Evolutionary conservation across 2,113 vertebrate genomes (phyloP), one percentile per base, ranked within the genome.

Genomic region (Prunella fulvescens): DNA sequence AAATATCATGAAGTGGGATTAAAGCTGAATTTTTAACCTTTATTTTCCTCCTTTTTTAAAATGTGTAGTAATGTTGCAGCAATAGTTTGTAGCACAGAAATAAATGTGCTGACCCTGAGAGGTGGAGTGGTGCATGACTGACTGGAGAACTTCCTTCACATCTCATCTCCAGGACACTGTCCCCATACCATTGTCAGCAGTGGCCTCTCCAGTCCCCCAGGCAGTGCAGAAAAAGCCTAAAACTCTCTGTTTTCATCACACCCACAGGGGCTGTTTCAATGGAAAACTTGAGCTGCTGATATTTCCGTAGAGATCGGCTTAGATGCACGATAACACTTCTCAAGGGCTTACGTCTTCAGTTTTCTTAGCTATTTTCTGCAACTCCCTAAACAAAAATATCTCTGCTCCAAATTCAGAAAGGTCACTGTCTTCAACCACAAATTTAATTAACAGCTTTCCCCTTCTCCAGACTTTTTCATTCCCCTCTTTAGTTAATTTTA

Each of bases 281-380:
- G 79, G 93, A 94, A 95, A 91, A 82, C 48, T 48, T 80, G 61
- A 92, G 54, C 60, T 3, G 6, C 56, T 73, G 86, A 7, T 90
- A n/a, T 57, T 90, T 94, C 89, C 20, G 1, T 12, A 33, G 90
- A 86, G 62, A 70, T 70, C 11, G 1, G 51, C 57, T 54, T 24
- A 51, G 61, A 25, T 90, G 72, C 24, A 6, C 4, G 57, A 11
- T 33, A 61, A 65, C 42, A 11, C 74, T 73, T 74, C 88, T 81
- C 66, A 66, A 90, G 78, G 82, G 69, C 62, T 85, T 67, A 15
- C 0, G 0, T 85, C 84, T 81, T 85, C 57, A n/a, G 4, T 90
- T 91, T 91, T 92, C 84, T 82, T 77, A 31, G 54, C 86, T 72
- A 24, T 92, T 92, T 92, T 91, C 70, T 94, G 66, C 94, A 96